Percentiles rank a stretch among this genome's conserved stretches.
Evolutionary conservation across 2,113 vertebrate genomes (phyloP).

Genomic region (Megaleporinus macrocephalus): DNA sequence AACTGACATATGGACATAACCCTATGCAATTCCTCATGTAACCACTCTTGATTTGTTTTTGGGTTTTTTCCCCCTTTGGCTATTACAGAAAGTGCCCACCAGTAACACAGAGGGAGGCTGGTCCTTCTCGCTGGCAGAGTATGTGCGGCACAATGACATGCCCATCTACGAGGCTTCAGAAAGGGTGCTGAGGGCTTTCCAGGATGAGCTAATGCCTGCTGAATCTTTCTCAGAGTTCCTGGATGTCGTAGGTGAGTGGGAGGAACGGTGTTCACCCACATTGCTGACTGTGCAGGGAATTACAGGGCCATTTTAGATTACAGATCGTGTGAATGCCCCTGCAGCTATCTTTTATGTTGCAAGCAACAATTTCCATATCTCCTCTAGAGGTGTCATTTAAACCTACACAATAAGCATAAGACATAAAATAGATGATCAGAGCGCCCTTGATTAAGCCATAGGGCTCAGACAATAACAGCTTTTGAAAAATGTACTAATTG

Average conservation of each 20-base stretch:
- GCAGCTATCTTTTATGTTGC: neutral
- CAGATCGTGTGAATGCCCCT: neutral
- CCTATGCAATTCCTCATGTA: neutral
- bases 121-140: conserved; percentile 98
- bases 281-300: neutral
- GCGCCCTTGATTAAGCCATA: too few relatives aligned
- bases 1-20: too few relatives aligned
- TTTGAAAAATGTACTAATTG: too few relatives aligned
- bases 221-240: conserved; percentile 94
- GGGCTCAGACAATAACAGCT: too few relatives aligned
- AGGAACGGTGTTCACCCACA: neutral
- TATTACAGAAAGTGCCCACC: conserved; percentile 92
- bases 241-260: conserved; percentile 91
- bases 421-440: neutral
- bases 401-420: neutral
- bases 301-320: neutral
- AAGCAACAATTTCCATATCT: neutral
- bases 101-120: conserved; percentile 99
- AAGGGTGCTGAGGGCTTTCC: conserved; percentile 92
- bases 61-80: too few relatives aligned
- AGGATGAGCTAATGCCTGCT: conserved; percentile 98
- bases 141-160: conserved; percentile 98
- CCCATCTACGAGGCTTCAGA: conserved; percentile 96
- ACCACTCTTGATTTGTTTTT: neutral
- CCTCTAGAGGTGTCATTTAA: too few relatives aligned